Conservation (phyloP, 1,140 invertebrate species). For the Habropoda laboriosa region DNA sequence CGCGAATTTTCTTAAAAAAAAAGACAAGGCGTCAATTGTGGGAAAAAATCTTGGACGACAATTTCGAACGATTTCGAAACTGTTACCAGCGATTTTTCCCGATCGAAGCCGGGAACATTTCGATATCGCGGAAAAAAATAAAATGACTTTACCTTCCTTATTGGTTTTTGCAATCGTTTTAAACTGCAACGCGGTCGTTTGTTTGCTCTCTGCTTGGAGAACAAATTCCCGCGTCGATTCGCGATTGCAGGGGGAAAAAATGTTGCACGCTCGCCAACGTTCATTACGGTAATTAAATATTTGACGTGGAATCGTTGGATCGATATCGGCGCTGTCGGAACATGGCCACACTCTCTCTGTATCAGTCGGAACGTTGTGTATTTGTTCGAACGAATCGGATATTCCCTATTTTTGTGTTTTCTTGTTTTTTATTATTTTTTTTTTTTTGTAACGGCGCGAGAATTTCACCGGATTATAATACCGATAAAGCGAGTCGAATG, state of each 20-base stretch:
- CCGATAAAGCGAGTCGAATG: background rate
- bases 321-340: background rate
- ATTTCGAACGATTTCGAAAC: too few species aligned
- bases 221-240: background rate
- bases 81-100: too few species aligned
- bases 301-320: background rate
- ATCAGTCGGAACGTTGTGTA: background rate
- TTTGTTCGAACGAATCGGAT: background rate
- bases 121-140: background rate
- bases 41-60: too few species aligned
- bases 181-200: background rate
- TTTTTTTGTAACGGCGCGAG: background rate
- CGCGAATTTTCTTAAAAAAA: background rate
- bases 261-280: background rate
- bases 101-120: too few species aligned
- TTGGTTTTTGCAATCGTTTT: background rate
- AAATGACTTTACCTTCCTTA: background rate
- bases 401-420: background rate
- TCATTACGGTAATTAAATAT: slow-evolving; percentile 30
- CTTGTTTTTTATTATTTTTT: background rate
- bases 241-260: background rate
- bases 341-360: background rate
- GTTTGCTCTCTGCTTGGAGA: background rate
- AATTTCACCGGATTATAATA: background rate
- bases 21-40: too few species aligned